Percentiles rank a stretch among this genome's conserved stretches.
These are phyloP conservation scores for Saturnia japonica DNA, from an alignment of 2,888 invertebrate genomes.

Conservation along the genomic window DNA sequence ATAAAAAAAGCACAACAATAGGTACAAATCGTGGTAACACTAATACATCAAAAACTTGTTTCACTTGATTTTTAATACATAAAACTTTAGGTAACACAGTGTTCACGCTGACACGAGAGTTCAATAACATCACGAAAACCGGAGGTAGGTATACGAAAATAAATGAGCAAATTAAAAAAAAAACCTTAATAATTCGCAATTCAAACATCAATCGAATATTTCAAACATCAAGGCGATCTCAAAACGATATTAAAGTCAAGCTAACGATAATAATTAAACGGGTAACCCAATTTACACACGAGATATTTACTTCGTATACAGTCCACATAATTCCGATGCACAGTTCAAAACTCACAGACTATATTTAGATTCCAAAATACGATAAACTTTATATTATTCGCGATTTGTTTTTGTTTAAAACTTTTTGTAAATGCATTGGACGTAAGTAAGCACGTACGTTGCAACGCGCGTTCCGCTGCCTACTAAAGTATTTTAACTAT, in stretches of 20 bases:
- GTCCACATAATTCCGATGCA: background rate
- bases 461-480: conserved; percentile 8
- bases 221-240: conserved; percentile 2
- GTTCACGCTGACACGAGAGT: background rate
- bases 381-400: background rate
- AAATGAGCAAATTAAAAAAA: background rate
- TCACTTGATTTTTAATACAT: too few relatives aligned
- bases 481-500: background rate
- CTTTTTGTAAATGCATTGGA: background rate
- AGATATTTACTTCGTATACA: background rate
- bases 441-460: background rate
- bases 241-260: conserved; percentile 3
- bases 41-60: too few relatives aligned
- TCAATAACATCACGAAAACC: background rate
- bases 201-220: conserved; percentile 6
- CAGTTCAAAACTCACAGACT: conserved; percentile 1
- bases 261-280: background rate
- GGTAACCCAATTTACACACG: conserved; percentile 4
- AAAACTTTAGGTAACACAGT: too few relatives aligned
- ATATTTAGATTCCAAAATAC: background rate
- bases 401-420: conserved; percentile 7
- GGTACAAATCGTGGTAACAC: too few relatives aligned
- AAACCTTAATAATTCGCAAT: background rate
- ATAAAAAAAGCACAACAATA: too few relatives aligned
- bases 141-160: background rate